phyloP scores from a whole-genome alignment of 2,888 invertebrate genomes.

The Mesorhabditis spiculigera region DNA sequence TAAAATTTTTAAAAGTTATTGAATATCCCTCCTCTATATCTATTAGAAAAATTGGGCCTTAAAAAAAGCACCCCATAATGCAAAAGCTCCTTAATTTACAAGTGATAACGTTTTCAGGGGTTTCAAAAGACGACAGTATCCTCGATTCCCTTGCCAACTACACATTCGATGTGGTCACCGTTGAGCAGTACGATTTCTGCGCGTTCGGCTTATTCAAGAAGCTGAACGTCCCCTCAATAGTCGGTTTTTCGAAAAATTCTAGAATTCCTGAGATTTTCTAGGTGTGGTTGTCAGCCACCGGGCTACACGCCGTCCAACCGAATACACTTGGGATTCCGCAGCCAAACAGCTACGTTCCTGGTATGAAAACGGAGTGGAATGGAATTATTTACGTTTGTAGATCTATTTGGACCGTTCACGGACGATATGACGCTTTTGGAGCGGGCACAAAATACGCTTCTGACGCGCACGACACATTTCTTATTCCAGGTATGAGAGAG shows the following conservation, averaged over 20 bases:
- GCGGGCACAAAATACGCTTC: conserved; percentile 22
- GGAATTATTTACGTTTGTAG: conserved; percentile 22
- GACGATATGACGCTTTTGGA: conserved; percentile 35
- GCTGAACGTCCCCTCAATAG: conserved; percentile 25
- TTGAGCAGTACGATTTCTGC: conserved; percentile 53
- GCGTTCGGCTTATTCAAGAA: conserved; percentile 42
- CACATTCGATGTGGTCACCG: conserved; percentile 43
- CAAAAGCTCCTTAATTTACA: too few species aligned
- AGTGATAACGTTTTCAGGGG: conserved; percentile 16
- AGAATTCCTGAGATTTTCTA: conserved; percentile 5
- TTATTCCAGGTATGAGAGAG: conserved; percentile 10
- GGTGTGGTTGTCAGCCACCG: conserved; percentile 51
- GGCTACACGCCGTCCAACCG: conserved; percentile 41
- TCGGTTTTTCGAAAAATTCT: conserved; percentile 3
- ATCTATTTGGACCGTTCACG: conserved; percentile 45
- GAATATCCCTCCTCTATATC: too few species aligned
- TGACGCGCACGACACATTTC: conserved; percentile 11
- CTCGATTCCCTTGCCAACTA: conserved; percentile 19
- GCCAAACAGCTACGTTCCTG: conserved; percentile 52
- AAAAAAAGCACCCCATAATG: too few species aligned
- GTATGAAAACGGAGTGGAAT: conserved; percentile 15
- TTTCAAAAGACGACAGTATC: conserved; percentile 23
- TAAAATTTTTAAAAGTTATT: too few species aligned
- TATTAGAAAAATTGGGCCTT: too few species aligned
- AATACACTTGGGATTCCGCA: conserved; percentile 39